phyloP scores from a whole-genome alignment of 2,888 invertebrate genomes.

The Pandemis heparana region DNA sequence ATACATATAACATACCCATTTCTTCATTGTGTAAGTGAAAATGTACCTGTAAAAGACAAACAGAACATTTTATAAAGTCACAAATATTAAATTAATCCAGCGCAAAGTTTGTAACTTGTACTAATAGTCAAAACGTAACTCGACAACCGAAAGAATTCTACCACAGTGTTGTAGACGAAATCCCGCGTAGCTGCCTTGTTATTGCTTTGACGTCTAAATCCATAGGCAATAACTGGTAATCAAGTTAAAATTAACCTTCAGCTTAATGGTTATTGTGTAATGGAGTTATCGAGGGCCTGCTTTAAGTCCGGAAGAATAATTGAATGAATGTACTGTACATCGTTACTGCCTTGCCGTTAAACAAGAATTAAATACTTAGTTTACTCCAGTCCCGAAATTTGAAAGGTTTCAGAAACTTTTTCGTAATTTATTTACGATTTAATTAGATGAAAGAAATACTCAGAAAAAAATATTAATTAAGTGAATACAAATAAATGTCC shows the following conservation, averaged over 20 bases:
- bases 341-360: neutral
- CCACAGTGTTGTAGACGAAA: neutral
- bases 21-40: neutral
- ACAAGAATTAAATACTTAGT: neutral
- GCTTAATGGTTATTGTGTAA: constrained; percentile 26
- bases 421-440: too few relatives aligned
- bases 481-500: too few relatives aligned
- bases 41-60: neutral
- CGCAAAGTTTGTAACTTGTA: constrained; percentile 2
- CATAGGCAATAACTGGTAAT: constrained; percentile 22
- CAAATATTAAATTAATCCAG: neutral
- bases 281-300: constrained; percentile 8
- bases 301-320: constrained; percentile 6
- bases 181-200: constrained; percentile 9
- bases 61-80: neutral
- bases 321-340: constrained; percentile 13
- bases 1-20: too few relatives aligned
- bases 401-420: too few relatives aligned
- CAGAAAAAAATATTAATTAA: too few relatives aligned
- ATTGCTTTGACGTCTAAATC: constrained; percentile 15
- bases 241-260: constrained; percentile 27
- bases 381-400: too few relatives aligned
- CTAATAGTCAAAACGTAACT: neutral
- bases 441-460: too few relatives aligned
- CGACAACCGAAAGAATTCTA: constrained; percentile 12